phyloP scores from a whole-genome alignment of 2,888 invertebrate genomes.

The Xestoiulus laeticollis region DNA sequence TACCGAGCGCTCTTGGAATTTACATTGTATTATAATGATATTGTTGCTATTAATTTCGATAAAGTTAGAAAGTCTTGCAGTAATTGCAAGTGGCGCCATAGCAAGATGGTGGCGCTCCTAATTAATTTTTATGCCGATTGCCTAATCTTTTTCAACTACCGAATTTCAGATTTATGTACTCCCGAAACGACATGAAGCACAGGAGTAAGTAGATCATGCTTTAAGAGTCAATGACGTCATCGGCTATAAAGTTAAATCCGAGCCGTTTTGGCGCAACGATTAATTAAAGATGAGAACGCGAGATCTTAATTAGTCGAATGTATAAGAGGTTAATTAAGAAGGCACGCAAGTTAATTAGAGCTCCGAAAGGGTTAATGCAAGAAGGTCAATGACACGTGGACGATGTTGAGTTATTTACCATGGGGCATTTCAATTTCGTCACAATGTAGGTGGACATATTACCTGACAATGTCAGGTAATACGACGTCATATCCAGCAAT shows the following conservation, averaged over 20 bases:
- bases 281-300: constrained; percentile 26
- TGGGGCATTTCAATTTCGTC: background rate
- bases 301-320: constrained; percentile 20
- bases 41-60: too few species aligned
- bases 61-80: too few species aligned
- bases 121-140: background rate
- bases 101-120: background rate
- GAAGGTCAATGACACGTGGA: background rate
- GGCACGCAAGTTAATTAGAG: background rate
- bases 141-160: constrained; percentile 19
- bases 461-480: too few species aligned
- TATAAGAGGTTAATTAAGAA: constrained; percentile 26
- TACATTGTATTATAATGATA: too few species aligned
- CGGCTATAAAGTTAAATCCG: background rate
- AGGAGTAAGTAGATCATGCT: background rate
- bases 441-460: too few species aligned
- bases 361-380: background rate
- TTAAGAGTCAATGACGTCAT: background rate
- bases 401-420: background rate
- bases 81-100: too few species aligned
- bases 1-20: too few species aligned
- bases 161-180: constrained; percentile 26
- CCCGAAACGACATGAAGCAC: background rate
- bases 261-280: constrained; percentile 26
- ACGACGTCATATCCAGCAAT: too few species aligned